A percentile compares a stretch with the other conserved stretches of the same genome.
phyloP scores from a whole-genome alignment of 2,888 invertebrate genomes.

The Meliscaeva auricollis region DNA sequence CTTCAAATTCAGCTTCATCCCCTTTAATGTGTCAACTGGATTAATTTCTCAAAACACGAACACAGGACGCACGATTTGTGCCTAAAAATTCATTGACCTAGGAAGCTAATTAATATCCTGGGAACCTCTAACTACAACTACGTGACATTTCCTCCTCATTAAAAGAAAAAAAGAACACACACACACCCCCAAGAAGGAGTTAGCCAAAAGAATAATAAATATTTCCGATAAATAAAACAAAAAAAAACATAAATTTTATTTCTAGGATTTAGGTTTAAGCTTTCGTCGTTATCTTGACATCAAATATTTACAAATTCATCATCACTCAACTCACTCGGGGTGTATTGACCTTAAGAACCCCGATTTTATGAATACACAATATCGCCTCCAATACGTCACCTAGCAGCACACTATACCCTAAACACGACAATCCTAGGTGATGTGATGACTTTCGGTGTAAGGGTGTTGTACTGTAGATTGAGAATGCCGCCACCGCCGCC shows the following conservation, averaged over 20 bases:
- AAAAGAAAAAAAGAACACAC: neutral
- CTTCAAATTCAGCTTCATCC: constrained; percentile 14
- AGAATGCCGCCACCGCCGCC: too few species aligned
- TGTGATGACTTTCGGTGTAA: constrained; percentile 19
- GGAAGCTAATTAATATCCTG: constrained; percentile 65
- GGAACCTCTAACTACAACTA: constrained; percentile 13
- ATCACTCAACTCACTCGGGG: constrained; percentile 25
- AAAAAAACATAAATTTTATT: constrained; percentile 5
- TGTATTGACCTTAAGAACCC: constrained; percentile 57
- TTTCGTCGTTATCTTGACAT: constrained; percentile 43
- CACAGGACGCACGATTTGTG: constrained; percentile 41
- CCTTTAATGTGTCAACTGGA: neutral
- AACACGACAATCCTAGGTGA: constrained; percentile 1
- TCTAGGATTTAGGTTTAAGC: constrained; percentile 44
- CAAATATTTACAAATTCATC: constrained; percentile 63
- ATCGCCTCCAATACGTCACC: constrained; percentile 25
- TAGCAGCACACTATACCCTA: neutral
- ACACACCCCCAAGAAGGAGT: neutral
- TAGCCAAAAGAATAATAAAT: constrained; percentile 9
- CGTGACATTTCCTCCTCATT: neutral
- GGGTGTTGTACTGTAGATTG: constrained; percentile 18
- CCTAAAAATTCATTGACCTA: constrained; percentile 70
- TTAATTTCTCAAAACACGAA: constrained; percentile 19
- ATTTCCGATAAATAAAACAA: constrained; percentile 8
- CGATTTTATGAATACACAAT: constrained; percentile 6